phyloP scores from a whole-genome alignment of 2,888 invertebrate species.

The Drosophila kokeensis region DNA sequence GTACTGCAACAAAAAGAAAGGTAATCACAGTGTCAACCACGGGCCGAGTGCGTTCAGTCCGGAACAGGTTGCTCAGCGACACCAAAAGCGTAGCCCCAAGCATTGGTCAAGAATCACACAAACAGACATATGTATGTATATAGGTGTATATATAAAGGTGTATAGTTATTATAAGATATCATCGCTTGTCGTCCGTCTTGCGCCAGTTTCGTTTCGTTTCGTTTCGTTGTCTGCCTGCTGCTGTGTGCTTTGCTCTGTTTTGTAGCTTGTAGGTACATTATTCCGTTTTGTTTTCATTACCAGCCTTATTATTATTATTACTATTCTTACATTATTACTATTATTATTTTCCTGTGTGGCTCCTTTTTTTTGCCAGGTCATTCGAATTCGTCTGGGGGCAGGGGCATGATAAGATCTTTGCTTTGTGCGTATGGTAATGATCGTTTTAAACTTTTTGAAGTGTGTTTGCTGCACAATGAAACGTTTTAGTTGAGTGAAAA shows the following conservation, averaged over 20 bases:
- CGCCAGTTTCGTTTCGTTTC: slow-evolving; percentile 54
- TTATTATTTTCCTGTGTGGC: slow-evolving; percentile 33
- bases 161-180: slow-evolving; percentile 35
- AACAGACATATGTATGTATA: neutral
- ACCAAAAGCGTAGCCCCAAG: slow-evolving; percentile 47
- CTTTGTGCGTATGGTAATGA: slow-evolving; percentile 43
- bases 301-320: slow-evolving; percentile 41
- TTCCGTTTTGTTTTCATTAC: slow-evolving; percentile 72
- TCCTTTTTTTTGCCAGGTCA: slow-evolving; percentile 54
- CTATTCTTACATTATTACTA: slow-evolving; percentile 11
- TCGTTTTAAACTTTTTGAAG: slow-evolving; percentile 30
- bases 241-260: slow-evolving; percentile 20
- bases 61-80: slow-evolving; percentile 66
- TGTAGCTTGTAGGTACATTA: slow-evolving; percentile 42
- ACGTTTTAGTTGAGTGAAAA: slow-evolving; percentile 42
- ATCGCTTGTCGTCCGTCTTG: slow-evolving; percentile 31
- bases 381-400: neutral
- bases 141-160: neutral
- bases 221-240: slow-evolving; percentile 16
- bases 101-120: slow-evolving; percentile 51
- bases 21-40: slow-evolving; percentile 75
- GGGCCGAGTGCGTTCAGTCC: slow-evolving; percentile 53
- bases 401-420: slow-evolving; percentile 49
- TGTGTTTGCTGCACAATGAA: slow-evolving; percentile 43
- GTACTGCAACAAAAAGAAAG: slow-evolving; percentile 68